phyloP scores from a whole-genome alignment of 2,113 vertebrate genomes.

The Dascyllus trimaculatus region DNA sequence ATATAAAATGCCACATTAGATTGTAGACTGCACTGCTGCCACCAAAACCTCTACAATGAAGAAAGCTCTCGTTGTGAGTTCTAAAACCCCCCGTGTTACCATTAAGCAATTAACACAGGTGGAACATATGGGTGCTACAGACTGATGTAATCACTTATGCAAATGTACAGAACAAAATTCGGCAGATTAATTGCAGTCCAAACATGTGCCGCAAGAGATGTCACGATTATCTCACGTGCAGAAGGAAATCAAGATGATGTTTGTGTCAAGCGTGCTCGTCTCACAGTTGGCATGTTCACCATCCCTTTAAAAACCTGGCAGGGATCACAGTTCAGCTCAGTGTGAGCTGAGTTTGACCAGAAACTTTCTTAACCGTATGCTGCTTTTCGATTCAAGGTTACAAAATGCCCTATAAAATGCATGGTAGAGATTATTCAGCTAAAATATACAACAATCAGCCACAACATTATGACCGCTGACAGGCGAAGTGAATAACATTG shows the following conservation, averaged over 20 bases:
- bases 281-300: neutral
- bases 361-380: too few species aligned
- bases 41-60: neutral
- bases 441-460: too few species aligned
- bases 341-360: too few species aligned
- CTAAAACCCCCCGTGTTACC: slow-evolving; percentile 6
- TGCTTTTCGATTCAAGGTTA: neutral
- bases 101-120: slow-evolving; percentile 75
- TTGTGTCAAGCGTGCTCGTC: slow-evolving; percentile 23
- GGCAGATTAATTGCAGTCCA: slow-evolving; percentile 58
- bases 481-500: too few species aligned
- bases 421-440: too few species aligned
- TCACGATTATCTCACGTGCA: slow-evolving; percentile 55
- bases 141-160: slow-evolving; percentile 72
- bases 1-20: slow-evolving; percentile 12
- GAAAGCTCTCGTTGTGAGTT: neutral
- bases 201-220: slow-evolving; percentile 61
- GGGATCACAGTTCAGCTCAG: neutral
- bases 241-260: slow-evolving; percentile 46
- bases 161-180: slow-evolving; percentile 66
- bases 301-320: neutral
- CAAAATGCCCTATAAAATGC: too few species aligned
- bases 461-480: too few species aligned
- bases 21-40: neutral
- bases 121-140: slow-evolving; percentile 68